Conservation (phyloP, 2,113 vertebrate species). For the Sapajus apella region DNA sequence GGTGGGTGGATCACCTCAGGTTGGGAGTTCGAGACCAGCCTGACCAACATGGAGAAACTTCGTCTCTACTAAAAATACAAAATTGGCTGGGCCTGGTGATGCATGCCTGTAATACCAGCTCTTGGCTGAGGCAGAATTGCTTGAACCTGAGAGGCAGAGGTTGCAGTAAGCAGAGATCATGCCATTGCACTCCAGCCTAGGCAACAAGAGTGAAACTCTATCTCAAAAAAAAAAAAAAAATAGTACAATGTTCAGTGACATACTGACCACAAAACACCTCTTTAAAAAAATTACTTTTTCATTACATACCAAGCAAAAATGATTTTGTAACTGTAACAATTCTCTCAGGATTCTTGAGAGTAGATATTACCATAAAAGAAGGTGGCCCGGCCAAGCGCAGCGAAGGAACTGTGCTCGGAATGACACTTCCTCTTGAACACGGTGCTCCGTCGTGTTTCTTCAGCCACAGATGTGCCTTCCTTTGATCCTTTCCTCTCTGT, state of each 20-base stretch:
- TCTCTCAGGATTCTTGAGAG: background rate
- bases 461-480: background rate
- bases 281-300: background rate
- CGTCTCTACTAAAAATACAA: too few species aligned
- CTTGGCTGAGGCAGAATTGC: too few species aligned
- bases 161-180: too few species aligned
- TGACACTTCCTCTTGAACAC: too few species aligned
- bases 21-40: too few species aligned
- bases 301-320: background rate
- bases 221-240: background rate
- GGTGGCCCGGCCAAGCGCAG: fast-evolving
- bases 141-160: too few species aligned
- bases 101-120: too few species aligned
- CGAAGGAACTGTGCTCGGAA: fast-evolving
- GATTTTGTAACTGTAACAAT: background rate
- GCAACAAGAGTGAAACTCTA: too few species aligned
- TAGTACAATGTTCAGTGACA: background rate
- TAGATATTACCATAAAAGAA: fast-evolving
- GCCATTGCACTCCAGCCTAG: too few species aligned
- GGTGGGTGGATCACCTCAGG: too few species aligned
- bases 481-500: background rate
- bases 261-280: background rate
- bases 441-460: background rate
- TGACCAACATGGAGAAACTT: too few species aligned
- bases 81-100: too few species aligned